phyloP scores from a whole-genome alignment of 2,797 vertebrate genomes.

The Crocidura indochinensis region DNA sequence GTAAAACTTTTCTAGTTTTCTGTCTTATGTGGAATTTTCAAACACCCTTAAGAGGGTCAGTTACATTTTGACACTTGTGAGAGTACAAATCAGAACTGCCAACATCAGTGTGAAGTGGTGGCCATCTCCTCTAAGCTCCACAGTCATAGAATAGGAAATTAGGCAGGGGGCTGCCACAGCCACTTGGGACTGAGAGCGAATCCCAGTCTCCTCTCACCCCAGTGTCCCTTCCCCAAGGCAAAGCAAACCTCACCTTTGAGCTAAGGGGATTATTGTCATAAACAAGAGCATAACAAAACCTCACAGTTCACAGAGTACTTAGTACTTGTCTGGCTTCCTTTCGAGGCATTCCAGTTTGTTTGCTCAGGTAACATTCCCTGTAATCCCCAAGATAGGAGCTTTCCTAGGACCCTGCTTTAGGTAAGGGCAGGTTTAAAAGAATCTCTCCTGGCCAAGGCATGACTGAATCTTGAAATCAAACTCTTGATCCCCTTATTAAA shows the following conservation, averaged over 20 bases:
- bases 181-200: neutral
- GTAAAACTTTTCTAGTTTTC: neutral
- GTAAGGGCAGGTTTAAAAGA: neutral
- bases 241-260: neutral
- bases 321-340: no score
- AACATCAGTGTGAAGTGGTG: neutral
- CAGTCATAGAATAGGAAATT: neutral
- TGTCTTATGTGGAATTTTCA: neutral
- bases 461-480: neutral
- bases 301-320: neutral
- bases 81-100: neutral
- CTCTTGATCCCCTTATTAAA: neutral
- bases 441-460: neutral
- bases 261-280: neutral
- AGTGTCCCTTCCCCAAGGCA: neutral
- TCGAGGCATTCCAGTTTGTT: rapidly evolving
- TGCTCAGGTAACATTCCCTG: neutral
- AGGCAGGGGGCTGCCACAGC: neutral
- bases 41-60: neutral
- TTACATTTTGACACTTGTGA: conserved; percentile 34
- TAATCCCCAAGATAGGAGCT: neutral
- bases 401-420: neutral
- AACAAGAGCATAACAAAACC: neutral
- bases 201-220: neutral
- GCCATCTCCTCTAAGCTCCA: neutral